These are phyloP conservation scores for Neoscelio sp. DNA, from an alignment of 2,888 invertebrate genomes.

Conservation along the genomic window DNA sequence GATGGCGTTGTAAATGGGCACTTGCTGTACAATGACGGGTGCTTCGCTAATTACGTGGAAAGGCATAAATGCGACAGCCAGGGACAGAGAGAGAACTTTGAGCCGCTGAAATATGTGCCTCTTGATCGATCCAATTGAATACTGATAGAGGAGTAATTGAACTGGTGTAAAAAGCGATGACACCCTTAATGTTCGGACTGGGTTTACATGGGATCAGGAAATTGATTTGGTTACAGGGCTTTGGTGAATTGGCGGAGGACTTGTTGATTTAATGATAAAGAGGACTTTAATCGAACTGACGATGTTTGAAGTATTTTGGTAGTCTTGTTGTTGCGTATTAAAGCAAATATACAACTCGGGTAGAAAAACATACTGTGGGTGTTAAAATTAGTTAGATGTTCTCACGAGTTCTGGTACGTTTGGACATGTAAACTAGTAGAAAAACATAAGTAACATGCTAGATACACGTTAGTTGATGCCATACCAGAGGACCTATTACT, in stretches of 20 bases:
- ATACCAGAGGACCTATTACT: no score
- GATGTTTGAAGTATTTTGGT: no score
- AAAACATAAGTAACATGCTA: no score
- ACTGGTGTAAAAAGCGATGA: conserved; percentile 8
- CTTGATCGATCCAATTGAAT: conserved; percentile 13
- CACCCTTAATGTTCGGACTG: background rate
- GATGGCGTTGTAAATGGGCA: conserved; percentile 46
- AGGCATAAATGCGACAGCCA: conserved; percentile 30
- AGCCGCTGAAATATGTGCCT: conserved; percentile 28
- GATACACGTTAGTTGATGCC: no score
- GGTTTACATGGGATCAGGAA: conserved; percentile 1
- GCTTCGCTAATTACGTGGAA: conserved; percentile 41
- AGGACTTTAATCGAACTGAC: background rate
- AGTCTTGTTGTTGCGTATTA: no score
- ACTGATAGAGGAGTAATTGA: conserved; percentile 21
- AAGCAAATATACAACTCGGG: no score
- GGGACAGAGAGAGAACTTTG: background rate
- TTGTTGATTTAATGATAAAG: conserved; percentile 20
- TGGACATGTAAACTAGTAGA: no score
- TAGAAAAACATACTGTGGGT: no score
- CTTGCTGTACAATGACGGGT: conserved; percentile 37
- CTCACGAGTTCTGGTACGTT: no score
- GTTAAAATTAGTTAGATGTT: no score
- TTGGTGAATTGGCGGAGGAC: background rate
- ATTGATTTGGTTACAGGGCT: conserved; percentile 5